These are phyloP conservation scores for Venustaconcha ellipsiformis DNA, from an alignment of 1,140 invertebrate genomes.

Conservation along the genomic window DNA sequence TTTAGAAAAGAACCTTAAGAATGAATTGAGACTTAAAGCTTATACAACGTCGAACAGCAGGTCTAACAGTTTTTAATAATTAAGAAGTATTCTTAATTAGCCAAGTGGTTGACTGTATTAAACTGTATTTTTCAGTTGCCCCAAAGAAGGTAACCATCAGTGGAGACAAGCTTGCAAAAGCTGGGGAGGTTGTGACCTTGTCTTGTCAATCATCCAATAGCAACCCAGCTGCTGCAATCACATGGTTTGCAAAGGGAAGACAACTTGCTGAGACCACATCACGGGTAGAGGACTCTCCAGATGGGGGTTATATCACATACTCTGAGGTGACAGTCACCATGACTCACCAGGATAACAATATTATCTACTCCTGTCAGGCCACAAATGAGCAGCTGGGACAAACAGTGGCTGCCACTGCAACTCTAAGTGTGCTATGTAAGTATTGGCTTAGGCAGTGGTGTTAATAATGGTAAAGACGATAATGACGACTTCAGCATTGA, in stretches of 20 bases:
- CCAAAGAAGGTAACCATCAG: conserved; percentile 87
- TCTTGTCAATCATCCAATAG: conserved; percentile 89
- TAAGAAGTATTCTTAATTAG: too few species aligned
- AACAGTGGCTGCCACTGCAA: conserved; percentile 84
- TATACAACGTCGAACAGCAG: neutral
- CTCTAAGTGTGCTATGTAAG: conserved; percentile 94
- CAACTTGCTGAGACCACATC: conserved; percentile 66
- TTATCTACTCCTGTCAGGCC: conserved; percentile 61
- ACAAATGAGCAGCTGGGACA: conserved; percentile 81
- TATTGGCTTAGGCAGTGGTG: conserved; percentile 49
- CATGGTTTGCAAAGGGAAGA: conserved; percentile 77
- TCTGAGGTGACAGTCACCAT: conserved; percentile 90
- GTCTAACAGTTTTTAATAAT: neutral
- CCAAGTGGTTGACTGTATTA: too few species aligned
- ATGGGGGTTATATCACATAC: conserved; percentile 89
- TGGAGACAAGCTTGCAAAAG: conserved; percentile 82
- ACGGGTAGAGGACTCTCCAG: conserved; percentile 45
- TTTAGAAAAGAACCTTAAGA: too few species aligned
- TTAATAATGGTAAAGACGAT: neutral
- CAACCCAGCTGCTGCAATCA: conserved; percentile 92
- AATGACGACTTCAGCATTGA: neutral
- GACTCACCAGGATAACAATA: conserved; percentile 57
- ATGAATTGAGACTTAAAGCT: too few species aligned
- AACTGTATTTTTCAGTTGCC: conserved; percentile 77
- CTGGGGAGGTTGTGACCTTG: conserved; percentile 86